Percentiles rank a stretch among this genome's conserved stretches.
phyloP scores from a whole-genome alignment of 1,140 invertebrate genomes.

The Glomeris maerens region DNA sequence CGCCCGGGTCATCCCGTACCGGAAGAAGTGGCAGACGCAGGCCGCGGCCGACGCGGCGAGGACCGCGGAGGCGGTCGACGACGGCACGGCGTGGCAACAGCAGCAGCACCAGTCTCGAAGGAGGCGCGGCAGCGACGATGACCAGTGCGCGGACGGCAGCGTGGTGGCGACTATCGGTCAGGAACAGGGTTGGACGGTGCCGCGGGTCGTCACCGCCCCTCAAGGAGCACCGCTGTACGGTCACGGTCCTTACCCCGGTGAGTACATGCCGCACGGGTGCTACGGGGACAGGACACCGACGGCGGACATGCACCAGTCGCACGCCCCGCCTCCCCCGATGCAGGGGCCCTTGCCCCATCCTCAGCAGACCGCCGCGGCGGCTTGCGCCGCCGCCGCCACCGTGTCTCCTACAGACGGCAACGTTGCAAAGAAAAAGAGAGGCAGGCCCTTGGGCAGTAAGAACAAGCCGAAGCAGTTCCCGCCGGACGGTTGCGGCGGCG shows the following conservation, averaged over 20 bases:
- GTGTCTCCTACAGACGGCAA: conserved; percentile 3
- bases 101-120: no score
- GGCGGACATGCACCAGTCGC: no score
- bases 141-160: no score
- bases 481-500: conserved; percentile 3
- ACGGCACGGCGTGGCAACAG: neutral
- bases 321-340: no score
- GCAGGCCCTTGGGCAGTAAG: conserved; percentile 24
- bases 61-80: neutral
- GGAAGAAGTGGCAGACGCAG: neutral
- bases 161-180: no score
- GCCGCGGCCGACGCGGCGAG: neutral
- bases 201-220: no score
- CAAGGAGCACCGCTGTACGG: no score
- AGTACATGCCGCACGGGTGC: no score
- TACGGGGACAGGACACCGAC: no score
- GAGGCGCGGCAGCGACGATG: no score
- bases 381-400: conserved; percentile 1
- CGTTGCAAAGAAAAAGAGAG: conserved; percentile 21
- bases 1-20: neutral
- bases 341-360: conserved; percentile 12
- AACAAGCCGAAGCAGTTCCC: conserved; percentile 21
- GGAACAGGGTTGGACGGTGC: no score
- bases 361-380: conserved; percentile 6
- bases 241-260: no score